Evolutionary conservation across 2,113 vertebrate genomes (phyloP).

Genomic region (Eupsittula cactorum): DNA sequence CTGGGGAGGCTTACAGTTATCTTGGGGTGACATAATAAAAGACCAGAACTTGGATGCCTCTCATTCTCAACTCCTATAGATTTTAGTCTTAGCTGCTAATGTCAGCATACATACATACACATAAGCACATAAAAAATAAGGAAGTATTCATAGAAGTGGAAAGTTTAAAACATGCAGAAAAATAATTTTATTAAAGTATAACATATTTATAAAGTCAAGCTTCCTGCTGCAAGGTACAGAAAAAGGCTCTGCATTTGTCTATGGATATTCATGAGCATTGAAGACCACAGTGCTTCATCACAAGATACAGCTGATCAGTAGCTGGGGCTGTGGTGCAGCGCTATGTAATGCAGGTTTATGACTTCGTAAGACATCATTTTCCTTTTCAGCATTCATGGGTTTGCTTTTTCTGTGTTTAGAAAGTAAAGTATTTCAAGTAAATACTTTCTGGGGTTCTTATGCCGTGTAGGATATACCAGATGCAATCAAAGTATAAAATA

Average conservation of each 20-base stretch:
- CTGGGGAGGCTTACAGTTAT: neutral
- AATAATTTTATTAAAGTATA: neutral
- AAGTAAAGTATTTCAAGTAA: neutral
- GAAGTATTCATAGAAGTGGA: neutral
- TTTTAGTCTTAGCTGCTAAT: neutral
- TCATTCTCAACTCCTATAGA: neutral
- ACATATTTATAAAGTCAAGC: neutral
- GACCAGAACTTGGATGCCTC: neutral
- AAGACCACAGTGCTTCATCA: neutral
- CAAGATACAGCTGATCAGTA: neutral
- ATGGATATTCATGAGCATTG: neutral
- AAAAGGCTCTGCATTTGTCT: neutral
- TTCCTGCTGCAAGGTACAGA: neutral
- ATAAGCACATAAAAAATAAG: neutral
- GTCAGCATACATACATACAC: neutral
- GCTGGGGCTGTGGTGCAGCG: conserved; percentile 45
- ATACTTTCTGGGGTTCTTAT: accelerated
- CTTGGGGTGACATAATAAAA: neutral
- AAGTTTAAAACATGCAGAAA: neutral
- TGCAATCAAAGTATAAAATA: neutral
- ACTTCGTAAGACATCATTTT: neutral
- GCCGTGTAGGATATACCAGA: neutral
- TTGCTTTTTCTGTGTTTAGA: neutral
- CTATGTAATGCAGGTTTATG: conserved; percentile 19
- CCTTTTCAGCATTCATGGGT: neutral